These are phyloP conservation scores for Pseudomyrmex gracilis DNA, from an alignment of 1,140 invertebrate genomes.

Conservation along the genomic window DNA sequence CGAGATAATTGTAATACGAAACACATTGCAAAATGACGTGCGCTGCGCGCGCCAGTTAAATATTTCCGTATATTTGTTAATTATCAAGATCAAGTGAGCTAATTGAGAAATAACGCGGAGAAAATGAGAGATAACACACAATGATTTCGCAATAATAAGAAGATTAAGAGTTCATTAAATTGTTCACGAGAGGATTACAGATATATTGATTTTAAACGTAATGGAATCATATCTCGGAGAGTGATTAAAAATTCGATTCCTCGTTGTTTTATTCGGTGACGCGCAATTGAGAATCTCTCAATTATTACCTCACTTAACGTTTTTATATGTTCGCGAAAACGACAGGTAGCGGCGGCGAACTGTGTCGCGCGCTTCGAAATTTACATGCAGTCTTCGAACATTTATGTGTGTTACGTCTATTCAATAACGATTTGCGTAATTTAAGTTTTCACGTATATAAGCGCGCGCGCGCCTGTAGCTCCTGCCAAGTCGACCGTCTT, in stretches of 20 bases:
- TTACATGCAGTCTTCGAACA: conserved; percentile 32
- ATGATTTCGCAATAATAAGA: conserved; percentile 20
- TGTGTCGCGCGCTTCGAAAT: conserved; percentile 27
- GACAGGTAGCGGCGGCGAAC: neutral
- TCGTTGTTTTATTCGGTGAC: neutral
- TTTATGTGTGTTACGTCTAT: conserved; percentile 28
- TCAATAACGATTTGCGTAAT: conserved; percentile 53
- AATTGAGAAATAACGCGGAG: conserved; percentile 6
- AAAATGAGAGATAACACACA: conserved; percentile 6
- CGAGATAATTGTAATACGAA: too few species aligned
- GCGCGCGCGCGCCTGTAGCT: conserved; percentile 11
- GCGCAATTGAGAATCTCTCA: neutral
- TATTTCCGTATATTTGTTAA: conserved; percentile 12
- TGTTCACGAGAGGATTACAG: neutral
- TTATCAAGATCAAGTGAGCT: conserved; percentile 21
- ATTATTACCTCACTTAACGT: neutral
- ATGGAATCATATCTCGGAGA: neutral
- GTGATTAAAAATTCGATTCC: neutral
- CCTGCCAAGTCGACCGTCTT: conserved; percentile 34
- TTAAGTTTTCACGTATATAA: conserved; percentile 41
- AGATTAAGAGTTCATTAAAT: conserved; percentile 5
- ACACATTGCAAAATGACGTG: neutral
- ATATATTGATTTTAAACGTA: neutral
- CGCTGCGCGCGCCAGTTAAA: neutral
- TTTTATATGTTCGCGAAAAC: neutral